Percentiles rank a stretch among this genome's conserved stretches.
phyloP scores from a whole-genome alignment of 2,888 invertebrate genomes.

The Archips crataeganus region DNA sequence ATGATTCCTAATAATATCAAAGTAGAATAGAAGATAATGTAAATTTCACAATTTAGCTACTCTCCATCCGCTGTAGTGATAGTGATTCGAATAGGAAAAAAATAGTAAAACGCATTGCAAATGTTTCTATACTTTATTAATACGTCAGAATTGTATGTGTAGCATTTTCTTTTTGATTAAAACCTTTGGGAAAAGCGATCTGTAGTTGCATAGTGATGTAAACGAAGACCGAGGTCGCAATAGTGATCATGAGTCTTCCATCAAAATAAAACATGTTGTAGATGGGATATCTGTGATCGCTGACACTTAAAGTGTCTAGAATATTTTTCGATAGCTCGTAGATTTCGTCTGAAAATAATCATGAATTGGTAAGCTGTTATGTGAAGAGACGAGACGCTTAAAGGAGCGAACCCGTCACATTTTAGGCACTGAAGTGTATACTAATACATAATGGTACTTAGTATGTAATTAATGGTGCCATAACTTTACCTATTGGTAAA shows the following conservation, averaged over 20 bases:
- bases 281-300: slow-evolving; percentile 53
- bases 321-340: slow-evolving; percentile 58
- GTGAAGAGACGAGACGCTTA: too few species aligned
- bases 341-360: slow-evolving; percentile 56
- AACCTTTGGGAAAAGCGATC: slow-evolving; percentile 55
- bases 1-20: too few species aligned
- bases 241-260: slow-evolving; percentile 54
- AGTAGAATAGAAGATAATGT: too few species aligned
- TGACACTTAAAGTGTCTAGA: slow-evolving; percentile 53
- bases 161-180: slow-evolving; percentile 25
- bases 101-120: not conserved
- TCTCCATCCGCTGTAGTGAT: too few species aligned
- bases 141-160: not conserved
- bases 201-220: slow-evolving; percentile 69
- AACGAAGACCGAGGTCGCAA: slow-evolving; percentile 62
- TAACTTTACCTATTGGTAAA: too few species aligned
- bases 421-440: too few species aligned
- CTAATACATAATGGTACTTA: too few species aligned
- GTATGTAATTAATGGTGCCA: too few species aligned
- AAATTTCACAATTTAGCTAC: too few species aligned
- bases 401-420: too few species aligned
- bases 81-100: too few species aligned
- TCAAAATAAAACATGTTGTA: slow-evolving; percentile 59
- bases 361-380: too few species aligned
- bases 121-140: not conserved